Evolutionary conservation across 2,113 vertebrate genomes (phyloP), one percentile per base, ranked within the genome.

Genomic region (Australoheros scitulus): DNA sequence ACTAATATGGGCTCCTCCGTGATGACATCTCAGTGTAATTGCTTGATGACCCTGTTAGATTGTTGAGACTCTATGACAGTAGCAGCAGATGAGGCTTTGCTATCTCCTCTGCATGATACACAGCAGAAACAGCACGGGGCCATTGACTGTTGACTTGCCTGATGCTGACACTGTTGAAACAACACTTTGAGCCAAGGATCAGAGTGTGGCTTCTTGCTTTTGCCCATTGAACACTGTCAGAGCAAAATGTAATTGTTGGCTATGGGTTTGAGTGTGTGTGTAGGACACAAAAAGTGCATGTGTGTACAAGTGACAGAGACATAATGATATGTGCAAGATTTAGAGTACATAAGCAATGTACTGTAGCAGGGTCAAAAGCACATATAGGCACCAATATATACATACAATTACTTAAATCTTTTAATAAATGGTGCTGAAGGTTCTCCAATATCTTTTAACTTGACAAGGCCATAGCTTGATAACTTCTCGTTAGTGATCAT

Each of bases 81-180:
- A 55, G 38, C 83, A 77, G 87, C 11, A 14, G 70, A 86, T 18
- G n/a, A 58, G 64, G 77, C 82, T 88, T 81, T 83, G 88, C 79
- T 61, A 70, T 87, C 77, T 80, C 76, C 58, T 24, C 80, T 11
- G 22, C 60, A 61, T 52, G 70, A 83, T 82, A 68, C 82, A 36
- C 72, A 83, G 52, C 82, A 77, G 56, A 61, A 80, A 50, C 87
- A 90, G 79, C 86, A 83, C 59, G 87, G 61, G 72, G 80, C 80
- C 74, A 43, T 26, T 76, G 88, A 86, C 82, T 90, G 89, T 89
- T 87, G 83, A 90, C 88, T 90, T 77, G 82, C 80, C 83, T 82
- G 88, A 84, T 65, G 85, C 82, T 65, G 84, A 92, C 89, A 87
- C 80, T 90, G 92, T 87, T 89, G 91, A 90, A 90, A 85, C 86